Conservation (phyloP, 2,888 invertebrate genomes). For the Drosophila koepferae region DNA sequence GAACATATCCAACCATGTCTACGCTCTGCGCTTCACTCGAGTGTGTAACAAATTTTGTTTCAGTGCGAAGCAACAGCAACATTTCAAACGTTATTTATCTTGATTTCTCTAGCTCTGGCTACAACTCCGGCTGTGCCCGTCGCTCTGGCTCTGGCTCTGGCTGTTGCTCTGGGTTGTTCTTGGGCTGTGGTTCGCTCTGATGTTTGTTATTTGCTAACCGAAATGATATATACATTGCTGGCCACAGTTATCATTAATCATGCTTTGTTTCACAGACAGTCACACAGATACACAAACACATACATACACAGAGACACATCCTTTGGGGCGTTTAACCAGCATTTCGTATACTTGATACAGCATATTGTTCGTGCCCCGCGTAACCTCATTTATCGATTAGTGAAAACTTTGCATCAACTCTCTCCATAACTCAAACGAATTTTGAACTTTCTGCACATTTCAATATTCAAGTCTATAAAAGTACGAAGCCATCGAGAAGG, state of each 20-base stretch:
- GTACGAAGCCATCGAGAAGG: conserved; percentile 14
- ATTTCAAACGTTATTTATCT: conserved; percentile 79
- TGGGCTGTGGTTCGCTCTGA: conserved; percentile 40
- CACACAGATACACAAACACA: conserved; percentile 14
- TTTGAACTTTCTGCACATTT: conserved; percentile 45
- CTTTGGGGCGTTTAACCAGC: conserved; percentile 33
- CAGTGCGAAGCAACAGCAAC: conserved; percentile 57
- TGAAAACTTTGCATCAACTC: conserved; percentile 49
- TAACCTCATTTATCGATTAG: conserved; percentile 63
- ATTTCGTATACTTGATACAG: conserved; percentile 63
- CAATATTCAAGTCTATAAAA: conserved; percentile 61
- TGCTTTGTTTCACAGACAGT: conserved; percentile 65
- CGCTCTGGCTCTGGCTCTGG: not conserved
- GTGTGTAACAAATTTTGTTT: conserved; percentile 67
- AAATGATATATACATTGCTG: conserved; percentile 74
- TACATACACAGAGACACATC: conserved; percentile 15
- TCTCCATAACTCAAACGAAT: conserved; percentile 57
- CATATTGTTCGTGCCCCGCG: conserved; percentile 11
- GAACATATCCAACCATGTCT: conserved; percentile 38
- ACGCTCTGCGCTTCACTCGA: conserved; percentile 46
- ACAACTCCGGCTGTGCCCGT: conserved; percentile 5
- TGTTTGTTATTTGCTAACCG: conserved; percentile 78
- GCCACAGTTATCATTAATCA: conserved; percentile 78
- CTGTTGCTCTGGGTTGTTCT: conserved; percentile 11
- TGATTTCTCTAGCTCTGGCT: conserved; percentile 54